Conservation (phyloP, 2,113 vertebrate genomes). For the Tringa solitaria region DNA sequence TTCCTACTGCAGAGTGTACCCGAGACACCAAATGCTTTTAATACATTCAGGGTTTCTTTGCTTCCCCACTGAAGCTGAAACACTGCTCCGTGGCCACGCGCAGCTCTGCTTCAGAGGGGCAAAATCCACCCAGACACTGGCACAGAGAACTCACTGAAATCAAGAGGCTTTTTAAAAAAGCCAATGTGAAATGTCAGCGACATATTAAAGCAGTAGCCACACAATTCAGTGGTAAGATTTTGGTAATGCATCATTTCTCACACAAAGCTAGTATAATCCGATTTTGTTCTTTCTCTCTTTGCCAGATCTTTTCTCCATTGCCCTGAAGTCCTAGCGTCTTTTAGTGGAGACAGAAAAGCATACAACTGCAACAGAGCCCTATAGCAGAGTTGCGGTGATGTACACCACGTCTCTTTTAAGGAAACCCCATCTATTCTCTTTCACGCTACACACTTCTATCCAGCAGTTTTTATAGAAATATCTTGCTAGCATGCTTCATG, state of each 20-base stretch:
- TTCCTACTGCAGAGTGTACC: neutral
- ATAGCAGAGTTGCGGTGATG: neutral
- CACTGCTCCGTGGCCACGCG: fast-evolving
- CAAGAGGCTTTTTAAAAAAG: neutral
- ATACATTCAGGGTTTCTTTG: neutral
- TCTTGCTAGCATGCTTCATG: neutral
- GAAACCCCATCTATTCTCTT: neutral
- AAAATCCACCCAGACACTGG: neutral
- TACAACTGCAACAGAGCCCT: neutral
- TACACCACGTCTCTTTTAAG: neutral
- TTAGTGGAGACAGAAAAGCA: neutral
- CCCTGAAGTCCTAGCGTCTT: neutral
- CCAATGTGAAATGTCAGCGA: neutral
- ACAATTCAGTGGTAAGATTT: neutral
- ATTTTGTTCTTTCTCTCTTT: neutral
- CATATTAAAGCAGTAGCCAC: neutral
- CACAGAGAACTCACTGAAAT: neutral
- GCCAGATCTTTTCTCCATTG: neutral
- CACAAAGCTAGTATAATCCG: neutral
- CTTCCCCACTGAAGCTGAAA: neutral
- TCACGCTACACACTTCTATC: neutral
- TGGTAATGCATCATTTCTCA: neutral
- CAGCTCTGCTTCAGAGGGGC: neutral
- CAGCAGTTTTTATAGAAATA: neutral
- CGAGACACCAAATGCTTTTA: neutral